A percentile compares a stretch with the other conserved stretches of the same genome.
These are phyloP conservation scores for Pampusana beccarii DNA, from an alignment of 2,113 vertebrate genomes.

Conservation along the genomic window DNA sequence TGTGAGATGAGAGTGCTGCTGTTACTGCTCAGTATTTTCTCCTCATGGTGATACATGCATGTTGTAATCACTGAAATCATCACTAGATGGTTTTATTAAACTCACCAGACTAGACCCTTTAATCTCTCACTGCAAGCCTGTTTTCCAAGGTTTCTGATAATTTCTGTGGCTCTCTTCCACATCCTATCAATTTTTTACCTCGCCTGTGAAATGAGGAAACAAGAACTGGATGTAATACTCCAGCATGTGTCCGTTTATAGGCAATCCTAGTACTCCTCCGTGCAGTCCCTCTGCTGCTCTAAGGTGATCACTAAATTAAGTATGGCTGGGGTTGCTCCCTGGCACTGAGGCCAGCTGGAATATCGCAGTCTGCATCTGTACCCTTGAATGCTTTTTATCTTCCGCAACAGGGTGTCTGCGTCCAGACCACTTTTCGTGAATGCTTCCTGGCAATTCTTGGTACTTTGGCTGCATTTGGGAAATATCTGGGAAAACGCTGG, in stretches of 20 bases:
- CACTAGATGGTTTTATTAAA: background rate
- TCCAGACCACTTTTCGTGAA: background rate
- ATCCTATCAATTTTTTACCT: background rate
- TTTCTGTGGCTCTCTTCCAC: constrained; percentile 7
- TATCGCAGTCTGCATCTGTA: background rate
- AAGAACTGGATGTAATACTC: background rate
- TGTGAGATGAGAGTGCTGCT: constrained; percentile 2
- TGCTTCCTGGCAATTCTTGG: background rate
- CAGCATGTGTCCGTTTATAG: background rate
- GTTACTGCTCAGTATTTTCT: constrained; percentile 19
- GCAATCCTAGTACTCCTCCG: background rate
- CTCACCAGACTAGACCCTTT: constrained; percentile 11
- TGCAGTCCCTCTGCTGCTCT: background rate
- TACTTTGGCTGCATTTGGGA: background rate
- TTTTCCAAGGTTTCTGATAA: background rate
- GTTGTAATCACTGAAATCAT: constrained; percentile 31
- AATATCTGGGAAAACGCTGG: background rate
- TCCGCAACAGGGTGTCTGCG: background rate
- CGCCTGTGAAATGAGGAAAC: background rate
- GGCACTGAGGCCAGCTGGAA: background rate
- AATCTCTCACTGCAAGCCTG: background rate
- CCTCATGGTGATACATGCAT: background rate
- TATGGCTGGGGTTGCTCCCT: background rate
- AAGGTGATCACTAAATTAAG: background rate
- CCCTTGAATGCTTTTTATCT: background rate